Base-by-base conservation (phyloP, 2,888 invertebrate species). In the Machimus rusticus region DNA sequence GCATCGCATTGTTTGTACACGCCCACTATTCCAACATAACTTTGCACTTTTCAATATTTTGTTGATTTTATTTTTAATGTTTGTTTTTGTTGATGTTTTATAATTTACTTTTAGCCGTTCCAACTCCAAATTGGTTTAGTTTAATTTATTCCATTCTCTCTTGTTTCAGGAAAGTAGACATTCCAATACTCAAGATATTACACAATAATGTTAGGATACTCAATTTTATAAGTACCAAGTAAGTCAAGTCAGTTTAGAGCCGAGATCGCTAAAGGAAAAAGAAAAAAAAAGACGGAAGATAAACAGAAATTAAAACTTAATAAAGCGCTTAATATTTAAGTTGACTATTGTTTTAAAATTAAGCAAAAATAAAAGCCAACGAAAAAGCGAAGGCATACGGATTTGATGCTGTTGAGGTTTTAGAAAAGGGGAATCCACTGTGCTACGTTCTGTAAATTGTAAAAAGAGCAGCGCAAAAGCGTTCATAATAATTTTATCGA, bases 181-280 rank as follows among this genome's bases (percentile, higher is more conserved):
- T 89, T 90, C 89, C 89, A 90, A 88, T 88, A 89, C 88, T 88
- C 88, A 89, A 89, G 90, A 89, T 89, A 89, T 89, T 87, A 88
- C 89, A 89, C 89, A 89, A 89, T 89, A 90, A 88, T 82, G 51
- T 82, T 82, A 82, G 82, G 66, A 31, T 82, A 82, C 37, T 82
- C 28, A 37, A 82, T 82, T 82, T 82, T 82, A 57, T 82, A 66
- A 82, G 82, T 82, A 82, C 57, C 31, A 66, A 46, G 16, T 57
- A 57, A 82, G 57, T 37, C 82, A 66, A 34, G 23, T 66, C 66
- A 66, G 66, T 66, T 66, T 28, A 57, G 37, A 37, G 82, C 16
- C 37, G 82, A 82, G 34, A 86, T 74, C 77, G 34, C 34, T 77
- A 76, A 78, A 16, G 39, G 5, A 66, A 57, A 57, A 23, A 23